Conservation (phyloP, 2,113 vertebrate genomes). For the Archilochus colubris region DNA sequence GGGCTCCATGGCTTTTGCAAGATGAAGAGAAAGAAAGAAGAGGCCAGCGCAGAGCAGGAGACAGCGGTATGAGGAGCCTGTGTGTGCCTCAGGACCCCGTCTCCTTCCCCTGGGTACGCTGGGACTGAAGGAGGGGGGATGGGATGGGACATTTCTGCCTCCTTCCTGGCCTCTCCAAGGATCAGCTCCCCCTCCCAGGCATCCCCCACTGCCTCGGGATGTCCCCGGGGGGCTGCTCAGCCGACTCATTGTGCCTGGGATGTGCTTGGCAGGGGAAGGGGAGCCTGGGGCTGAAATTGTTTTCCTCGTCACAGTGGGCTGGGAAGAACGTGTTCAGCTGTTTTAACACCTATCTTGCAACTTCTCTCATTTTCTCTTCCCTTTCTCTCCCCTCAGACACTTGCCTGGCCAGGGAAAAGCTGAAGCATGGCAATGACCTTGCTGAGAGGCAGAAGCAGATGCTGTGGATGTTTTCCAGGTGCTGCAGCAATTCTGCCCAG, state of each 20-base stretch:
- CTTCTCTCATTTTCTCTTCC: background rate
- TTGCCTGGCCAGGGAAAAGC: background rate
- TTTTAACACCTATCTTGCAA: background rate
- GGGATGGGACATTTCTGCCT: background rate
- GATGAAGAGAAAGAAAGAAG: constrained; percentile 82
- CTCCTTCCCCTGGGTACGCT: background rate
- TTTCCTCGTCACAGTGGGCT: background rate
- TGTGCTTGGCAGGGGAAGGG: background rate
- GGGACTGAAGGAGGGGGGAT: background rate
- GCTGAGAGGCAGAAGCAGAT: background rate
- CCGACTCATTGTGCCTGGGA: accelerated
- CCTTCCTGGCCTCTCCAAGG: background rate
- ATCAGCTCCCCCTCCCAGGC: accelerated
- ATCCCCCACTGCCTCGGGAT: background rate
- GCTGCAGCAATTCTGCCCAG: background rate
- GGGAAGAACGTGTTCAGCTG: background rate
- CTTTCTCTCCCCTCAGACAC: constrained; percentile 14
- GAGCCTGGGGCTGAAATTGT: background rate
- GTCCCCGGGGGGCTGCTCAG: background rate
- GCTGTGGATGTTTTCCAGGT: background rate
- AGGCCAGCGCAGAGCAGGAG: constrained; percentile 73
- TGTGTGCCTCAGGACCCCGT: background rate
- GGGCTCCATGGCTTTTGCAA: constrained; percentile 91
- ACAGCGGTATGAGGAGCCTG: constrained; percentile 75
- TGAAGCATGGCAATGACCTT: background rate